These are phyloP conservation scores for Pterocles gutturalis DNA, from an alignment of 2,113 vertebrate species.

Conservation along the genomic window DNA sequence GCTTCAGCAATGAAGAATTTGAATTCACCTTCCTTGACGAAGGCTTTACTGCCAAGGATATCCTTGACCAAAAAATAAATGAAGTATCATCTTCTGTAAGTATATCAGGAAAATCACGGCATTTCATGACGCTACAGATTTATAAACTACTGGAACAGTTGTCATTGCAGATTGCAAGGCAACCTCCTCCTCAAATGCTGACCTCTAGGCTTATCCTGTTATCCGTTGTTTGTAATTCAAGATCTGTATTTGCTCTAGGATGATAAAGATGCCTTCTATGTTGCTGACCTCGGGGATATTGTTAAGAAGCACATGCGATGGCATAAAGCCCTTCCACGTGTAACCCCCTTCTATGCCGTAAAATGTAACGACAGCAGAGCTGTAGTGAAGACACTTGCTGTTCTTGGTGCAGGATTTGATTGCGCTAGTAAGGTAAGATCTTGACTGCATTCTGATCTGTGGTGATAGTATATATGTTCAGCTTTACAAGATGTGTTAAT, in stretches of 20 bases:
- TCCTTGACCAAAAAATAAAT: conserved; percentile 95
- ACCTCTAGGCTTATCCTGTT: not conserved
- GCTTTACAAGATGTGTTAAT: not conserved
- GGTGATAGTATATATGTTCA: not conserved
- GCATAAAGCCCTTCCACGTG: conserved; percentile 87
- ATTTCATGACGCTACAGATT: accelerated
- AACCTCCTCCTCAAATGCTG: not conserved
- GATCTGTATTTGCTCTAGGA: conserved; percentile 80
- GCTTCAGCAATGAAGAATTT: conserved; percentile 79
- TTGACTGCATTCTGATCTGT: not conserved
- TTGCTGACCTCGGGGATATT: conserved; percentile 94
- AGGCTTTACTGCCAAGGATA: conserved; percentile 93
- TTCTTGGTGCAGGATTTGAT: conserved; percentile 93
- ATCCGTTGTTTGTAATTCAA: not conserved
- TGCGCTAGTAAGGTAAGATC: conserved; percentile 94
- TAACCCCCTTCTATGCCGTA: conserved; percentile 94
- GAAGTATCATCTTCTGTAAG: conserved; percentile 93
- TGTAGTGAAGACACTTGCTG: conserved; percentile 88
- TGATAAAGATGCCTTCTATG: conserved; percentile 96
- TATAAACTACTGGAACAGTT: not conserved
- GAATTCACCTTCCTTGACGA: conserved; percentile 93
- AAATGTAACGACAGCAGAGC: conserved; percentile 94
- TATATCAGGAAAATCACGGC: not conserved
- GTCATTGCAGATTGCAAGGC: not conserved
- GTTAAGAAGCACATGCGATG: conserved; percentile 94